Percentiles rank a stretch among this genome's conserved stretches.
Evolutionary conservation across 2,797 vertebrate genomes (phyloP).

Genomic region (Centroberyx gerrardi): DNA sequence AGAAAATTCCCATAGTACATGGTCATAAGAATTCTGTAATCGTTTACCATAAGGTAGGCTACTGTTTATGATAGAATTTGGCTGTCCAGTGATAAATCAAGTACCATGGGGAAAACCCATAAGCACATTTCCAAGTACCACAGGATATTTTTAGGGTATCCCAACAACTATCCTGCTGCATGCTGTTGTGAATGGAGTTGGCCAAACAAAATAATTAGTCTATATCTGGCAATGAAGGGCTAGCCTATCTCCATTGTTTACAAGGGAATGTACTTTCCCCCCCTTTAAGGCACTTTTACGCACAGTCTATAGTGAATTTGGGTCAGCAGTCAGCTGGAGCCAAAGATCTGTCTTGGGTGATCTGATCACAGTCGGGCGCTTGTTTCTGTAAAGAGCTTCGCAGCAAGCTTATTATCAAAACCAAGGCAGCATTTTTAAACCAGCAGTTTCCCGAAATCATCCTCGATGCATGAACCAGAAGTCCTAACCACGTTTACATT

Average conservation of each 20-base stretch:
- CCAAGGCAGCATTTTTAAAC: constrained; percentile 23
- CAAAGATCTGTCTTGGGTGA: constrained; percentile 44
- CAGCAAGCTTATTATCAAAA: constrained; percentile 25
- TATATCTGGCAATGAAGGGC: neutral
- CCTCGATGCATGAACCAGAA: constrained; percentile 27
- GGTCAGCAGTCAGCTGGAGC: constrained; percentile 68
- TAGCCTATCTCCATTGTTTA: constrained; percentile 40
- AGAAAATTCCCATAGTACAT: constrained; percentile 28
- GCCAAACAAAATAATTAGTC: constrained; percentile 4
- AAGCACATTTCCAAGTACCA: neutral
- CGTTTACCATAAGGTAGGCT: neutral
- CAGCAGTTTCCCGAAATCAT: constrained; percentile 15
- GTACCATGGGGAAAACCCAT: neutral
- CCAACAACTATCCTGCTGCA: constrained; percentile 29
- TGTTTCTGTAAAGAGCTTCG: constrained; percentile 22
- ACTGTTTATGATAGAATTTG: neutral
- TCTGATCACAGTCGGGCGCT: constrained; percentile 32
- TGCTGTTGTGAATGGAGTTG: neutral
- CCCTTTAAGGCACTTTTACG: constrained; percentile 67
- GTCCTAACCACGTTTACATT: constrained; percentile 23
- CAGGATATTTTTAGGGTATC: constrained; percentile 1
- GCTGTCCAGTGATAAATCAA: constrained; percentile 1
- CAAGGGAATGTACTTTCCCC: constrained; percentile 29
- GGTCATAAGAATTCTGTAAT: neutral
- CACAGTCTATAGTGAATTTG: constrained; percentile 57